Evolutionary conservation across 2,797 vertebrate species (phyloP), one percentile per base, ranked within the genome.

Genomic region (Garrulus glandarius): DNA sequence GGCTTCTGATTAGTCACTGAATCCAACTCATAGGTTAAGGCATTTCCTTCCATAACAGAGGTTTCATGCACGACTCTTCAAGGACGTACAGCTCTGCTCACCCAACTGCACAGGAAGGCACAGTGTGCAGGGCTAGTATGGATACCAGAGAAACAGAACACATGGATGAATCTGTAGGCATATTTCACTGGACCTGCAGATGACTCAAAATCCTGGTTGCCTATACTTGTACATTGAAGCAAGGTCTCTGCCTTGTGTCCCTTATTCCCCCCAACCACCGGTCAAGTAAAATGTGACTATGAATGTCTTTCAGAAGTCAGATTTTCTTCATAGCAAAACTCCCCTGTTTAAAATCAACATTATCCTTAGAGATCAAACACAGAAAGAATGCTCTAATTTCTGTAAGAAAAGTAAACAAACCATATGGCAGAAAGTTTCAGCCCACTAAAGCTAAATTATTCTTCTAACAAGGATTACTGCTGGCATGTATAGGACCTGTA

Each of bases 341-440:
- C 46, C 27, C 7, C 27, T 65, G 9, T 50, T 93, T 79, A 95
- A 94, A 96, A 93, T 29, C 47, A 96, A 91, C 77, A 59, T 59
- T 76, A 87, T 56, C 39, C 70, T 82, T 46, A 37, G 20, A 89
- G 70, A 94, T 82, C 63, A 91, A 78, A 49, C 26, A 81, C 0
- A 44, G 70, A 81, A 81, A 76, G 50, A 92, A 91, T 0, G 0
- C 23, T 83, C 71, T 80, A 59, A 91, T 82, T 87, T 87, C 75
- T 11, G 1, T 37, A 89, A 76, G 72, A 59, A 79, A 92, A 69
- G 75, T 80, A 94, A 92, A 91, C 43, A 84, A 92, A 64, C 26
- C 61, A n/a, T 47, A 80, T 36, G 71, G 78, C 79, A 94, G 30
- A 92, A 92, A 67, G 64, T 74, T 92, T 52, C 71, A 49, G 75